These are phyloP conservation scores for Furcula furcula DNA, from an alignment of 2,888 invertebrate genomes.

Conservation along the genomic window DNA sequence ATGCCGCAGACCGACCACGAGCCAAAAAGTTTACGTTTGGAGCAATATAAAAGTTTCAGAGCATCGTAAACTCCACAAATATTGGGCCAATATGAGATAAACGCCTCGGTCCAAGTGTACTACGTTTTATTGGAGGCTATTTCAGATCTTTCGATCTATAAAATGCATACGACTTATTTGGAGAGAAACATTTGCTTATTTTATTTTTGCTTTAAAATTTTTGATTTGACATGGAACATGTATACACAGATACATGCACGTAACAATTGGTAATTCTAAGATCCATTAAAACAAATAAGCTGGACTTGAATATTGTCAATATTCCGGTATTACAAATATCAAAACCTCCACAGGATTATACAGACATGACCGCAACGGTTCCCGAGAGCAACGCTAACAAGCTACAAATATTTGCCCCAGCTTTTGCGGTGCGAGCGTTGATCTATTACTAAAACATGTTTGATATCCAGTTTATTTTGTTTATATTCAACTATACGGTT, in stretches of 20 bases:
- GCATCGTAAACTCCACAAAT: conserved; percentile 20
- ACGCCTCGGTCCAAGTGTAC: conserved; percentile 15
- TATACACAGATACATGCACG: no score
- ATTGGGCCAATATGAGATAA: conserved; percentile 28
- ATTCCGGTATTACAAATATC: background rate
- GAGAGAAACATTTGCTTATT: background rate
- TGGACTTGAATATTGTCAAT: background rate
- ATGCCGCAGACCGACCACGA: conserved; percentile 3
- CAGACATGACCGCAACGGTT: conserved; percentile 6
- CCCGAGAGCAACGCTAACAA: conserved; percentile 18
- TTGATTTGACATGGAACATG: no score
- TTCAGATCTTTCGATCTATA: conserved; percentile 6
- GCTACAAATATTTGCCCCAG: conserved; percentile 21
- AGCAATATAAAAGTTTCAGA: conserved; percentile 33
- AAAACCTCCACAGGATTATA: background rate
- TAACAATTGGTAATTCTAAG: no score
- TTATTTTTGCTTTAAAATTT: no score
- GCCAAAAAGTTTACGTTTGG: conserved; percentile 19
- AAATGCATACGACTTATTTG: background rate
- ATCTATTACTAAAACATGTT: background rate
- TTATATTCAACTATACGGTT: background rate
- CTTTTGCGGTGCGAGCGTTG: conserved; percentile 1
- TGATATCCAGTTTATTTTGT: background rate
- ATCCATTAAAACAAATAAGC: no score
- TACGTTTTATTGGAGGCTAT: conserved; percentile 12